Evolutionary conservation across 2,888 invertebrate species (phyloP).

Genomic region (Caenorhabditis uteleia): DNA sequence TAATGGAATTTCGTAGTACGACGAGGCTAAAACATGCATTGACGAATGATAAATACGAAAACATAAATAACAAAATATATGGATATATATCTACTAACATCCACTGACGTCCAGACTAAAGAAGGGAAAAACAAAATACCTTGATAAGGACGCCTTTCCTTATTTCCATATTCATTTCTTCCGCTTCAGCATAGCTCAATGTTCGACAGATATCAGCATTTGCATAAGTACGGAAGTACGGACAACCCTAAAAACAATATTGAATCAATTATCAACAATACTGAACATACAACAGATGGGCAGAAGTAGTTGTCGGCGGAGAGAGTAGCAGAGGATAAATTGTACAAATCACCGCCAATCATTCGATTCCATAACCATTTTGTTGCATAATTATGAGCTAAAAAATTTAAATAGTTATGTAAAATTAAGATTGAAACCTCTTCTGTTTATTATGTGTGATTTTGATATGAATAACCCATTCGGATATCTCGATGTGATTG

Average conservation of each 20-base stretch:
- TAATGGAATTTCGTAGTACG: constrained; percentile 55
- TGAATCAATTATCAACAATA: neutral
- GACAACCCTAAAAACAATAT: constrained; percentile 52
- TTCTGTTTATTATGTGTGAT: constrained; percentile 54
- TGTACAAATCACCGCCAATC: constrained; percentile 65
- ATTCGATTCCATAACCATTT: constrained; percentile 68
- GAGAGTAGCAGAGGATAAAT: constrained; percentile 61
- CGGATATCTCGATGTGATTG: constrained; percentile 67
- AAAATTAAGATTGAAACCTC: no score
- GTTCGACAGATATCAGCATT: constrained; percentile 57
- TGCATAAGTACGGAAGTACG: constrained; percentile 63
- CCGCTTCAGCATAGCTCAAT: constrained; percentile 50
- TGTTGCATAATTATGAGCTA: constrained; percentile 66
- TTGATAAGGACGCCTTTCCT: constrained; percentile 25
- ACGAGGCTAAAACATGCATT: constrained; percentile 34
- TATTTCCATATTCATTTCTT: constrained; percentile 26
- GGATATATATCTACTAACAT: neutral
- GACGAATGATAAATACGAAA: neutral
- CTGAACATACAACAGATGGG: constrained; percentile 47
- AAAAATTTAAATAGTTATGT: constrained; percentile 31
- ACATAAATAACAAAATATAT: neutral
- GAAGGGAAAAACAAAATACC: neutral
- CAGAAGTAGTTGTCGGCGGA: constrained; percentile 65
- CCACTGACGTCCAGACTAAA: neutral
- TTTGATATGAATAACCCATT: constrained; percentile 58